phyloP scores from a whole-genome alignment of 2,113 vertebrate genomes.

The Taxidea taxus region DNA sequence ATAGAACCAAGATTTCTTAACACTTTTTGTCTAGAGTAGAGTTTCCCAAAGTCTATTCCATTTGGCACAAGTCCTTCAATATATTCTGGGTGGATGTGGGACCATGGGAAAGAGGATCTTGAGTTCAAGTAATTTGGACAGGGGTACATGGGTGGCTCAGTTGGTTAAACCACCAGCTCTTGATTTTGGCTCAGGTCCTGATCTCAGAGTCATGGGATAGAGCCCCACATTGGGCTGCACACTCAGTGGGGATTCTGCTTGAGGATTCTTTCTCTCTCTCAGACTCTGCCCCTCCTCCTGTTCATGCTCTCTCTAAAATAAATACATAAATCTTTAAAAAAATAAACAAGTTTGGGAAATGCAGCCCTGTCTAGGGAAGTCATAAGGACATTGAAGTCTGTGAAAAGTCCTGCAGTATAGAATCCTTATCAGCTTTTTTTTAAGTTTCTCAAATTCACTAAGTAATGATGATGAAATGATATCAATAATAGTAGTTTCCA shows the following conservation, averaged over 20 bases:
- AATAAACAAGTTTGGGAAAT: background rate
- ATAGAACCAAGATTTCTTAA: background rate
- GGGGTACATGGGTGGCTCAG: background rate
- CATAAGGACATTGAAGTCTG: background rate
- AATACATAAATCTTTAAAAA: background rate
- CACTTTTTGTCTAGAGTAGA: background rate
- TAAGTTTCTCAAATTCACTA: background rate
- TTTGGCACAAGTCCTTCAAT: background rate
- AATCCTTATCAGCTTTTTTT: background rate
- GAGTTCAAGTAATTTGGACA: background rate
- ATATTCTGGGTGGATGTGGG: background rate
- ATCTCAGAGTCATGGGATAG: background rate
- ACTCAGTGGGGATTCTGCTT: background rate
- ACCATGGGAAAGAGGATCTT: background rate
- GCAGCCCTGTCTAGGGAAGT: background rate
- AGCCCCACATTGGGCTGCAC: background rate
- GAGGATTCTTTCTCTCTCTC: background rate
- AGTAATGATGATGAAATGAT: background rate
- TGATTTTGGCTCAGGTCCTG: background rate
- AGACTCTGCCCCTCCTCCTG: background rate
- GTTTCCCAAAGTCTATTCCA: conserved; percentile 19
- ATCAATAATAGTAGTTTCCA: background rate
- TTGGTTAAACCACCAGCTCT: background rate
- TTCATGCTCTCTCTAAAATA: background rate
- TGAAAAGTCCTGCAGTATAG: background rate